Conservation (phyloP, 2,797 vertebrate genomes). For the Mormyrops attenuatus region DNA sequence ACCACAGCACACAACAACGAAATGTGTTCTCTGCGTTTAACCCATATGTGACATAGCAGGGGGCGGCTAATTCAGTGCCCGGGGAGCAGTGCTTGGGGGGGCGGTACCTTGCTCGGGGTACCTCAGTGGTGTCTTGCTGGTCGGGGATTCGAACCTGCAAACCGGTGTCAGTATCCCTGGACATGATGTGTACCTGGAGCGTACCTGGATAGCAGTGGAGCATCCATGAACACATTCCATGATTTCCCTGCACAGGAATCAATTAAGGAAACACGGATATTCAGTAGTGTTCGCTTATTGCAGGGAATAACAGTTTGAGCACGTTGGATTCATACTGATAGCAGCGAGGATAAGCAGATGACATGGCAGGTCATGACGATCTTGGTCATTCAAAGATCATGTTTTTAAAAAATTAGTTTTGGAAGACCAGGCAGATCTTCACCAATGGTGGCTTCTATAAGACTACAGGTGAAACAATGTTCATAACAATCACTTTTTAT, state of each 20-base stretch:
- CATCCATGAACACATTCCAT: not conserved
- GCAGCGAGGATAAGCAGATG: not conserved
- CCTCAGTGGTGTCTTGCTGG: too few species aligned
- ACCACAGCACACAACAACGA: too few species aligned
- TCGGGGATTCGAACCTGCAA: too few species aligned
- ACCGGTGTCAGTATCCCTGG: not conserved
- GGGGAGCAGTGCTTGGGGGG: too few species aligned
- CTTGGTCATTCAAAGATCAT: not conserved
- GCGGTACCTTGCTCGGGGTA: too few species aligned
- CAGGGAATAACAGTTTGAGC: not conserved
- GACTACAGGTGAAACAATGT: too few species aligned
- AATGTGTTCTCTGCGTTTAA: too few species aligned
- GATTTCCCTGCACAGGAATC: not conserved
- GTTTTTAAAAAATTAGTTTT: not conserved
- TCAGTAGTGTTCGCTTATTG: not conserved
- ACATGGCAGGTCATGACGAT: not conserved
- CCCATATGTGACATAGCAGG: too few species aligned
- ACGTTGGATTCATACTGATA: not conserved
- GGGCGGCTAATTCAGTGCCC: too few species aligned
- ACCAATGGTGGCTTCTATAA: too few species aligned
- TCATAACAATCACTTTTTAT: too few species aligned
- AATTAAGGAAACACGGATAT: not conserved
- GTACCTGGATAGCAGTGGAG: not conserved
- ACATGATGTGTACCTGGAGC: not conserved
- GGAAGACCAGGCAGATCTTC: not conserved